Evolutionary conservation across 2,113 vertebrate species (phyloP).

Genomic region (Petrocephalus microphthalmus): DNA sequence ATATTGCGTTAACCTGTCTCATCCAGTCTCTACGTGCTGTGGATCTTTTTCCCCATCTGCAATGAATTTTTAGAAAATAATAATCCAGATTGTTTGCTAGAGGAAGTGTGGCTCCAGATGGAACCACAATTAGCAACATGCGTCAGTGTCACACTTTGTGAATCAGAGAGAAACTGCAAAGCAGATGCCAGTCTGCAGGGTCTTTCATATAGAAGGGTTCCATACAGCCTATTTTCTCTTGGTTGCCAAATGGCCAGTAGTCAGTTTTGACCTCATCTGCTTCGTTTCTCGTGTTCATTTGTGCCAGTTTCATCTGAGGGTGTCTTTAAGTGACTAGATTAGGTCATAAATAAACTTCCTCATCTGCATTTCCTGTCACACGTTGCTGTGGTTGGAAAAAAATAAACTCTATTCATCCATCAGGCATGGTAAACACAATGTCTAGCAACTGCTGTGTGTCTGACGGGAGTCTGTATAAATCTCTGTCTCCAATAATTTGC

Average conservation of each 20-base stretch:
- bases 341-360: background rate
- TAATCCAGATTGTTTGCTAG: background rate
- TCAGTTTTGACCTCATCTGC: conserved; percentile 58
- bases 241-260: conserved; percentile 82
- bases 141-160: background rate
- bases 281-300: conserved; percentile 27
- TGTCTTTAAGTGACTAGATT: background rate
- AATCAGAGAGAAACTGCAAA: background rate
- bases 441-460: conserved; percentile 34
- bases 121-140: background rate
- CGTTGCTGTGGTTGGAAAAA: background rate
- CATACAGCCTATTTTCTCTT: conserved; percentile 74
- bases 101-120: background rate
- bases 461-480: conserved; percentile 34
- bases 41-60: background rate
- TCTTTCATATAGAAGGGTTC: conserved; percentile 47
- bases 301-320: background rate
- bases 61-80: background rate
- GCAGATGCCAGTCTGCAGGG: background rate
- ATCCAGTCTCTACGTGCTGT: background rate
- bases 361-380: background rate
- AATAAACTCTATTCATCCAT: background rate
- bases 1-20: background rate
- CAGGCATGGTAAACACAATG: background rate
- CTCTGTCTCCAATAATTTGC: conserved; percentile 42